A percentile compares a stretch with the other conserved stretches of the same genome.
Conservation (phyloP, 2,113 vertebrate genomes). For the Hepsetus odoe region DNA sequence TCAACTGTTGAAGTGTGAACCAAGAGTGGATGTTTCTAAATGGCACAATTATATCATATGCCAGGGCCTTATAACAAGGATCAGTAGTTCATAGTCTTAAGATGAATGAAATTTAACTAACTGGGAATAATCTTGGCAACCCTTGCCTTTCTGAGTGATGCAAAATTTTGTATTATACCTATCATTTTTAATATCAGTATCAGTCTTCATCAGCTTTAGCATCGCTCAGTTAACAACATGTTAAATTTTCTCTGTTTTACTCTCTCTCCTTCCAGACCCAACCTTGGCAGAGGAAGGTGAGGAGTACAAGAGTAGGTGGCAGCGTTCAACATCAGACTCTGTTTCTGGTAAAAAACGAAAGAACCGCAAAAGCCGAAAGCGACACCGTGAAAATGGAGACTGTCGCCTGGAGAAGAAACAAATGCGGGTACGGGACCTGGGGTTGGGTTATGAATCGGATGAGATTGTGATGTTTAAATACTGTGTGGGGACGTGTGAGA, state of each 20-base stretch:
- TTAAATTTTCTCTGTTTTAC: conserved; percentile 1
- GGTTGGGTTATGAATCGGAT: conserved; percentile 86
- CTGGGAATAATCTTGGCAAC: not conserved
- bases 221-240: not conserved
- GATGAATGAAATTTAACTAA: not conserved
- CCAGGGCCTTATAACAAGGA: not conserved
- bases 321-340: conserved; percentile 61
- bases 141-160: not conserved
- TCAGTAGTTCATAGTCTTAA: not conserved
- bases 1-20: conserved; percentile 37
- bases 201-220: not conserved
- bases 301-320: conserved; percentile 69
- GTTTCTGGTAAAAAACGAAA: not conserved
- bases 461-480: conserved; percentile 90
- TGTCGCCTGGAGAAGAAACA: conserved; percentile 82
- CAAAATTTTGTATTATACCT: too few relatives aligned
- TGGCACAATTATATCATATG: conserved; percentile 7
- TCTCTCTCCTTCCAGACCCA: conserved; percentile 48
- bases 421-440: conserved; percentile 85
- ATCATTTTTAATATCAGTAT: not conserved
- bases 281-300: conserved; percentile 62
- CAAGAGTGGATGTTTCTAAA: conserved; percentile 17
- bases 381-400: conserved; percentile 52
- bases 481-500: conserved; percentile 85
- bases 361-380: conserved; percentile 43